Percentiles rank a stretch among this genome's conserved stretches.
These are phyloP conservation scores for Villa cingulata DNA, from an alignment of 2,888 invertebrate genomes.

Conservation along the genomic window DNA sequence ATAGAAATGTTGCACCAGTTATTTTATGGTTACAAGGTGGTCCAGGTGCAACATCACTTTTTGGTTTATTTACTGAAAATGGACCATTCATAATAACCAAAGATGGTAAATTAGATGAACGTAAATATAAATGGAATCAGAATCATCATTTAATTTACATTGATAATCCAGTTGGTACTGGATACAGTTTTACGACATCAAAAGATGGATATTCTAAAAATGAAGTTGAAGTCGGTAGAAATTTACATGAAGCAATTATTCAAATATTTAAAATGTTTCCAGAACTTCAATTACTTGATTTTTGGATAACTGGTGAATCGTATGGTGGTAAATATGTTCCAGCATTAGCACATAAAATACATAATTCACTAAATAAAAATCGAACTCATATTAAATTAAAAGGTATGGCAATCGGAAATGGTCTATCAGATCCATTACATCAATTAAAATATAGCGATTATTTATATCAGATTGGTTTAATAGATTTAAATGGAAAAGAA, in stretches of 20 bases:
- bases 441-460: constrained; percentile 67
- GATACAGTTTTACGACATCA: constrained; percentile 74
- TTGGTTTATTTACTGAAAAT: constrained; percentile 71
- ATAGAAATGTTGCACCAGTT: constrained; percentile 48
- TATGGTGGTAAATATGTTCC: constrained; percentile 73
- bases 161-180: constrained; percentile 87
- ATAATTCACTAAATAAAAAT: constrained; percentile 31
- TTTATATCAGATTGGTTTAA: constrained; percentile 58
- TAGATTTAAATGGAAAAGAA: constrained; percentile 43
- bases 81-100: constrained; percentile 53
- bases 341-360: constrained; percentile 49
- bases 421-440: constrained; percentile 62
- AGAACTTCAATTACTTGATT: constrained; percentile 56
- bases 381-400: constrained; percentile 29
- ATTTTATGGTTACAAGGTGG: constrained; percentile 79
- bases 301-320: constrained; percentile 82
- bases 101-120: constrained; percentile 35
- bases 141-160: constrained; percentile 71
- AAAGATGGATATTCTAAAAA: constrained; percentile 65
- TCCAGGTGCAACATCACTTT: constrained; percentile 66
- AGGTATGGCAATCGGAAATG: constrained; percentile 56
- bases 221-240: constrained; percentile 64
- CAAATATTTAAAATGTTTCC: constrained; percentile 81
- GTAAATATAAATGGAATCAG: constrained; percentile 67
- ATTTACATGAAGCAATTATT: constrained; percentile 58